phyloP scores from a whole-genome alignment of 2,888 invertebrate species.

The Leptogaster cylindrica region DNA sequence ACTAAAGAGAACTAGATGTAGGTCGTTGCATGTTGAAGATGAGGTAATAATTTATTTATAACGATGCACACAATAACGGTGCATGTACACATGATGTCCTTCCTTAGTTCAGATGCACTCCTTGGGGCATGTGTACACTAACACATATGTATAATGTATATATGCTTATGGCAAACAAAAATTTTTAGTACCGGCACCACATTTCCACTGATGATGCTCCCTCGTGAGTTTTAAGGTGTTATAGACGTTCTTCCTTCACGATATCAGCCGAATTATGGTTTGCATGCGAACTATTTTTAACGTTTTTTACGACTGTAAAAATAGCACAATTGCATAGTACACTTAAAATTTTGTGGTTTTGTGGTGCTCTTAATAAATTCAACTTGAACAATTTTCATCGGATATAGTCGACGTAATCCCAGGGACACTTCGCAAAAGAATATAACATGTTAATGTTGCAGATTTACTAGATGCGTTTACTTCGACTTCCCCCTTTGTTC shows the following conservation, averaged over 20 bases:
- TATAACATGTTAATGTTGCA: too few species aligned
- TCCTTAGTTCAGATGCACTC: conserved; percentile 17
- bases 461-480: too few species aligned
- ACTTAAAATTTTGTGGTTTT: too few species aligned
- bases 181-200: not conserved
- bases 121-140: too few species aligned
- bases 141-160: too few species aligned
- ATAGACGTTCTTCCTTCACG: conserved; percentile 5
- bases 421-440: too few species aligned
- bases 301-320: not conserved
- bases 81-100: conserved; percentile 10
- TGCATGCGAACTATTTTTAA: conserved; percentile 18
- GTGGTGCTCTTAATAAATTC: too few species aligned
- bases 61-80: conserved; percentile 35
- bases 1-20: conserved; percentile 18
- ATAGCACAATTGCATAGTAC: too few species aligned
- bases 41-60: conserved; percentile 39
- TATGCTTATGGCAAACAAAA: not conserved
- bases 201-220: conserved; percentile 3
- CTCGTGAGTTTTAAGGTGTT: conserved; percentile 17
- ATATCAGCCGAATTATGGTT: not conserved
- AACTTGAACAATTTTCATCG: too few species aligned
- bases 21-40: conserved; percentile 25
- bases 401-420: too few species aligned
- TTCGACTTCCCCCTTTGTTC: too few species aligned